Base-by-base conservation (phyloP, 2,888 invertebrate species). In the Scaptomyza caliginosa region DNA sequence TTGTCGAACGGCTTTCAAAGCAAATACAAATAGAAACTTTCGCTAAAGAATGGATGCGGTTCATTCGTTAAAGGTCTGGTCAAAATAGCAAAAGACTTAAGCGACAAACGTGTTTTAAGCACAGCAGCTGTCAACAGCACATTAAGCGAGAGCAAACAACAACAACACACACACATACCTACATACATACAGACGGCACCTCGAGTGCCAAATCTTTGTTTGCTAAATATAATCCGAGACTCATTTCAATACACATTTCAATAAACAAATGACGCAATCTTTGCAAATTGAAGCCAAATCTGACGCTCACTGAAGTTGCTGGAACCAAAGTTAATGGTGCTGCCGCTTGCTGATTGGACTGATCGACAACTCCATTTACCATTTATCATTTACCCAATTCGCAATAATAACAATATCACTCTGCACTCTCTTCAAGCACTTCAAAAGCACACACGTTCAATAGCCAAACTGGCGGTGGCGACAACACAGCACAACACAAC, bases 191-290 rank as follows among this genome's bases (percentile, higher is more conserved):
- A 57, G 24, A 66, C 51, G 55, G 24, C 38, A 48, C 11, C 30
- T 23, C 28, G 40, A 38, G 52, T 63, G 57, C 51, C 74, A 69
- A 80, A 71, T 71, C 55, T 64, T 45, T 34, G 34, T 34, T 77
- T 49, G 69, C 69, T 81, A 80, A 78, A 83, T 83, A 82, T 83
- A 82, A 83, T 77, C 66, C 54, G 58, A 74, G 74, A 77, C 80
- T 83, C 78, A 82, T 82, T 84, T 80, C 82, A 83, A 84, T 84
- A 71, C 63, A 73, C 69, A 77, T 59, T 70, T 77, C 76, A 65
- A 84, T 71, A 83, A 84, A 84, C 74, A 84, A 83, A 84, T 84
- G 83, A 84, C 83, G 83, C 83, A 85, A 84, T 84, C 85, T 60
- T 68, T 66, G 54, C 65, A 73, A 57, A 64, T 57, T 45, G 17